Evolutionary conservation across 2,797 vertebrate species (phyloP), one percentile per base, ranked within the genome.

Genomic region (Perodicticus potto): DNA sequence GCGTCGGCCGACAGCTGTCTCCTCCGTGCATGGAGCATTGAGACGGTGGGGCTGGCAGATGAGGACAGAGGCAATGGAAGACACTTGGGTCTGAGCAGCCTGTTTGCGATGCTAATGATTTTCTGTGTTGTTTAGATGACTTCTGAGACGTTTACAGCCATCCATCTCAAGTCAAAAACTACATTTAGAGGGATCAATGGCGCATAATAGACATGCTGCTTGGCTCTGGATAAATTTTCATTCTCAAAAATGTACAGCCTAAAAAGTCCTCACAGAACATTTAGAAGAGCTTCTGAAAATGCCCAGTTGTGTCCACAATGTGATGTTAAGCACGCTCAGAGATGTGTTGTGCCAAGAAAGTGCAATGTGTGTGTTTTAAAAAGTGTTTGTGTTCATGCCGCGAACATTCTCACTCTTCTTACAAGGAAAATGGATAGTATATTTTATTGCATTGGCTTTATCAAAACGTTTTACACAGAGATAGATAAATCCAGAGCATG

Each of bases 131-230:
- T 81, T 74, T 63, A 73, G 27, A 65, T 55, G 88, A 77, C 55
- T 93, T 83, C 72, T 89, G 90, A 94, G 89, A 74, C 81, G 80
- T 87, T 81, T 84, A 45, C 27, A 59, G 16, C 57, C 20, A 55
- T 85, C 85, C 29, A n/a, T 93, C 78, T 85, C 32, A 55, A 61
- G 55, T 96, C 69, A 77, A 73, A 92, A 77, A 5, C 74, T 72
- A 49, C 65, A 81, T 86, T 86, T 92, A 55, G 34, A 59, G 37
- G 9, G 5, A 81, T 95, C 78, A 70, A n/a, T 93, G 86, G 53
- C 0, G 7, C 49, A 7, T 74, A 34, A 78, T 40, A 59, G 13
- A 22, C 9, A 17, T 4, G 5, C 53, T 29, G 34, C 43, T 78
- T 70, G 76, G 74, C 43, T n/a, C 67, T 27, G 16, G 29, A 29